Percentiles rank a stretch among this genome's conserved stretches.
These are phyloP conservation scores for Triplophysa bombifrons DNA, from an alignment of 2,797 vertebrate species.

Conservation along the genomic window DNA sequence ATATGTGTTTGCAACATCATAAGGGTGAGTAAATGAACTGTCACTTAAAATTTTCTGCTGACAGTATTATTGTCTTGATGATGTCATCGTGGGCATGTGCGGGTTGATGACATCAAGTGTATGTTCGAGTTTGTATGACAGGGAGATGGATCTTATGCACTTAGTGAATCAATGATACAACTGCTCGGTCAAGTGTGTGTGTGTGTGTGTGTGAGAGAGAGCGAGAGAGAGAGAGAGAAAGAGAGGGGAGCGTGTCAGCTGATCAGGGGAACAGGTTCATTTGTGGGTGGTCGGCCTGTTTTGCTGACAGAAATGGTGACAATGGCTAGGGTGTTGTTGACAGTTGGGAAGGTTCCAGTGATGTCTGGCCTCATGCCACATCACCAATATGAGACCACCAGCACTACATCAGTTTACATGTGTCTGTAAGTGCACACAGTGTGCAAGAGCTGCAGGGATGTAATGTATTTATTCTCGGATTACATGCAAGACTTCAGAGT, in stretches of 20 bases:
- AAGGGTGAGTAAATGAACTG: neutral
- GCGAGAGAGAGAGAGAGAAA: too few relatives aligned
- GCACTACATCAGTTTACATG: constrained; percentile 5
- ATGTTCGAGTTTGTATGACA: neutral
- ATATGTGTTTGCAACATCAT: neutral
- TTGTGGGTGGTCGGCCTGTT: constrained; percentile 18
- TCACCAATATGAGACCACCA: neutral
- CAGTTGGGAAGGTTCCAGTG: constrained; percentile 52
- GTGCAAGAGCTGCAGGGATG: neutral
- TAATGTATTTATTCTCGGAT: neutral
- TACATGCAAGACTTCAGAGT: neutral
- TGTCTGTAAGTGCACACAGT: neutral
- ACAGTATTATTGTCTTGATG: neutral
- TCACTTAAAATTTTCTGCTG: neutral
- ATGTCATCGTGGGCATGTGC: neutral
- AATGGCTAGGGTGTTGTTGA: constrained; percentile 47
- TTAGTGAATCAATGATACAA: neutral
- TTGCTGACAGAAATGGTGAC: constrained; percentile 54
- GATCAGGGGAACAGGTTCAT: constrained; percentile 14
- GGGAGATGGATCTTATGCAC: neutral
- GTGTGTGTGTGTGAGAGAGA: neutral
- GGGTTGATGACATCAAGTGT: neutral
- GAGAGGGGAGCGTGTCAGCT: constrained; percentile 7
- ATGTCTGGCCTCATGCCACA: constrained; percentile 20
- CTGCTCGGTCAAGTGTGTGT: neutral